Evolutionary conservation across 1,140 invertebrate species (phyloP).

Genomic region (Palaemon carinicauda): DNA sequence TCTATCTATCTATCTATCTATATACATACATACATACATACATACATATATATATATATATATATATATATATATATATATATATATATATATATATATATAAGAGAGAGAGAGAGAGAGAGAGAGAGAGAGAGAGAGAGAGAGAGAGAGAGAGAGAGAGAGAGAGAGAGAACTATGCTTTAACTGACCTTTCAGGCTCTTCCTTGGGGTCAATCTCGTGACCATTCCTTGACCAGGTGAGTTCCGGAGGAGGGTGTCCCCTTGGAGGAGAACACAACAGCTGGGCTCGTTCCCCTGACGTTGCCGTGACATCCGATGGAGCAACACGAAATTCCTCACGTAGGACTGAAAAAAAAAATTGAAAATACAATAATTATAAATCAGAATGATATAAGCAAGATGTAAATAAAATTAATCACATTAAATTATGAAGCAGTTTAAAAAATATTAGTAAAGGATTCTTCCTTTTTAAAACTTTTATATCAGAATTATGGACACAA

Average conservation of each 20-base stretch:
- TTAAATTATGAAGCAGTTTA: neutral
- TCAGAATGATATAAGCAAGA: too few species aligned
- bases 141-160: neutral
- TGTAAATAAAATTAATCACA: neutral
- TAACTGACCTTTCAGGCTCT: slow-evolving; percentile 22
- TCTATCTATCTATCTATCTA: too few species aligned
- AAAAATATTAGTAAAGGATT: too few species aligned
- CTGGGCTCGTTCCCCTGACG: slow-evolving; percentile 65
- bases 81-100: too few species aligned
- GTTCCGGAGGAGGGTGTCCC: slow-evolving; percentile 67
- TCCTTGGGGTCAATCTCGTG: slow-evolving; percentile 56
- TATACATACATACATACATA: too few species aligned
- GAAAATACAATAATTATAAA: too few species aligned
- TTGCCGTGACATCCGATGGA: slow-evolving; percentile 63
- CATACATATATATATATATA: too few species aligned
- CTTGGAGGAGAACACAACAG: slow-evolving; percentile 67
- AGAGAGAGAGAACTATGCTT: neutral
- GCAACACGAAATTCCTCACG: slow-evolving; percentile 66
- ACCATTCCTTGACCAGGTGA: slow-evolving; percentile 66
- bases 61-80: too few species aligned
- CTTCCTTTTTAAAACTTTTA: too few species aligned
- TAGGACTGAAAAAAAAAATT: slow-evolving; percentile 62
- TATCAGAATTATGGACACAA: too few species aligned
- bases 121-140: neutral
- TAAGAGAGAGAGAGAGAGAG: neutral